These are phyloP conservation scores for Bombus fervidus DNA, from an alignment of 1,140 invertebrate species.

Conservation along the genomic window DNA sequence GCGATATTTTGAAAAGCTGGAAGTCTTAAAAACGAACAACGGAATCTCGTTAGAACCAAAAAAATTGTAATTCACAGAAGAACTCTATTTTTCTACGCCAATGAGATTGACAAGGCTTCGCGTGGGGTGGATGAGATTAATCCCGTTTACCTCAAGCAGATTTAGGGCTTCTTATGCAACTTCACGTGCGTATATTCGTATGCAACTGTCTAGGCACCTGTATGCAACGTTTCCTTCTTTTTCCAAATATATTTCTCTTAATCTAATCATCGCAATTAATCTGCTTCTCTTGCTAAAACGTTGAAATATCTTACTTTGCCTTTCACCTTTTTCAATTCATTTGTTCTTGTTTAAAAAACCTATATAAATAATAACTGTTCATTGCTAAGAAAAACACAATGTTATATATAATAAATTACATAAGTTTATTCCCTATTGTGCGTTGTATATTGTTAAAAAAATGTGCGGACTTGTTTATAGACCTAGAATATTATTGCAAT, in stretches of 20 bases:
- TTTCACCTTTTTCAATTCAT: background rate
- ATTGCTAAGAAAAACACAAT: background rate
- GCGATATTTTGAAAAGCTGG: constrained; percentile 32
- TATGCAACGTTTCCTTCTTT: background rate
- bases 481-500: background rate
- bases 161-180: constrained; percentile 81
- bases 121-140: constrained; percentile 78
- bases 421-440: too few relatives aligned
- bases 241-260: constrained; percentile 25
- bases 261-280: background rate
- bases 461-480: too few relatives aligned
- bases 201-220: constrained; percentile 20
- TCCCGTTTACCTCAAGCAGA: constrained; percentile 80
- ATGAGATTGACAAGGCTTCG: constrained; percentile 79
- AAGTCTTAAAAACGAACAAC: constrained; percentile 42
- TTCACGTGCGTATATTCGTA: constrained; percentile 69
- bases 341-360: background rate
- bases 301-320: background rate
- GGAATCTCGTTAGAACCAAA: constrained; percentile 43
- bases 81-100: constrained; percentile 72
- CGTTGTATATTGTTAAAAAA: background rate
- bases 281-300: background rate
- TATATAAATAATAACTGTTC: background rate
- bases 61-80: constrained; percentile 49
- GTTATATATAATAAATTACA: background rate